Conservation (phyloP, 1,140 invertebrate species). For the Caenorhabditis tropicalis region DNA sequence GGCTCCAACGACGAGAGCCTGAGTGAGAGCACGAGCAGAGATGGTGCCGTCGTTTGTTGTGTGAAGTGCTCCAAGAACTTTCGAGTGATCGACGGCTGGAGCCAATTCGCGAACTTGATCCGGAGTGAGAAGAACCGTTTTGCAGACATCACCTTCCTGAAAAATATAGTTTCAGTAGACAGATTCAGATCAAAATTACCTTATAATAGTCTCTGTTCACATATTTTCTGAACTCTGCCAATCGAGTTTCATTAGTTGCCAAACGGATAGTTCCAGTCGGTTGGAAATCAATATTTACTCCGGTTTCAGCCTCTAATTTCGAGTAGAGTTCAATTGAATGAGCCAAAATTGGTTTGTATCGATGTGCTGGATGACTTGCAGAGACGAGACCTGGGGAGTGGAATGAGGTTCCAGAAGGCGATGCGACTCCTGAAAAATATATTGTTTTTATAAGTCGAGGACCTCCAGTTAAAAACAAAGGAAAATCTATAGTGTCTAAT, state of each 20-base stretch:
- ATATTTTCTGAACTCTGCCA: conserved; percentile 55
- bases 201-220: conserved; percentile 65
- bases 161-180: conserved; percentile 18
- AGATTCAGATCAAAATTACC: conserved; percentile 33
- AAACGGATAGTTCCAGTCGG: conserved; percentile 57
- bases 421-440: conserved; percentile 26
- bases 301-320: conserved; percentile 66
- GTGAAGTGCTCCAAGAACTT: conserved; percentile 54
- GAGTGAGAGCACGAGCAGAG: conserved; percentile 26
- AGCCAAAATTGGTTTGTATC: conserved; percentile 66
- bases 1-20: conserved; percentile 50
- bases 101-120: conserved; percentile 71
- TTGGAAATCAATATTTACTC: conserved; percentile 60
- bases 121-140: conserved; percentile 68
- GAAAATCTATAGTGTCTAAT: neutral
- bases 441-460: too few relatives aligned
- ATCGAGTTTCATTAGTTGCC: conserved; percentile 54
- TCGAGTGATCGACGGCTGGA: conserved; percentile 71
- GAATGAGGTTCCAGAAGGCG: conserved; percentile 53
- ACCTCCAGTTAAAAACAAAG: too few relatives aligned
- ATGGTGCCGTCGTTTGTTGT: conserved; percentile 53
- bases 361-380: conserved; percentile 65
- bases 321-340: conserved; percentile 67
- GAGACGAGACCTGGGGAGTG: conserved; percentile 58
- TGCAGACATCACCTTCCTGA: conserved; percentile 56